Conservation (phyloP, 2,888 invertebrate genomes). For the Elysia crispata region DNA sequence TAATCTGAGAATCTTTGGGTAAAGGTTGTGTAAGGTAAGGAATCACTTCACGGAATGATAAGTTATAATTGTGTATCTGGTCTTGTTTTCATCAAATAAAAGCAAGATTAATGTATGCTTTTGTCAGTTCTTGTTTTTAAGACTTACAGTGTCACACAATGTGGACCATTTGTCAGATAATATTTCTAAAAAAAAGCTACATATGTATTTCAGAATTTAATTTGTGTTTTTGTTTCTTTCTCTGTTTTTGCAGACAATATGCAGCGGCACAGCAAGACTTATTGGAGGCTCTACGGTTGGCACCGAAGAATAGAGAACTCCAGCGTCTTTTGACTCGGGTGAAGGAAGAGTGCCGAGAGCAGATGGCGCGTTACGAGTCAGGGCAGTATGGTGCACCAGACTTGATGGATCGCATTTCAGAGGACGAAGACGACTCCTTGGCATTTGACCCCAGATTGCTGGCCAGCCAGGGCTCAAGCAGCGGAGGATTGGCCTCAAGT, state of each 20-base stretch:
- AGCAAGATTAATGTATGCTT: too few species aligned
- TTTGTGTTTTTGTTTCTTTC: too few species aligned
- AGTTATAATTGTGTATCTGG: too few species aligned
- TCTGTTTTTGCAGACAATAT: slow-evolving; percentile 62
- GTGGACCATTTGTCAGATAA: too few species aligned
- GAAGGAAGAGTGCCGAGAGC: slow-evolving; percentile 82
- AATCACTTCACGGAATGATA: too few species aligned
- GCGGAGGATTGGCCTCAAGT: slow-evolving; percentile 14
- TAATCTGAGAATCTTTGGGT: too few species aligned
- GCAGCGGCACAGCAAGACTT: slow-evolving; percentile 87
- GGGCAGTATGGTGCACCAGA: slow-evolving; percentile 33
- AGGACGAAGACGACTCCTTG: slow-evolving; percentile 55
- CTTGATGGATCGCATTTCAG: slow-evolving; percentile 55
- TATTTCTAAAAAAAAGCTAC: too few species aligned
- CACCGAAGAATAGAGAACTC: slow-evolving; percentile 85
- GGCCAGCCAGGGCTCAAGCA: slow-evolving; percentile 48
- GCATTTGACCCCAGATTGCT: slow-evolving; percentile 47
- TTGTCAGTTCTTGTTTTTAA: too few species aligned
- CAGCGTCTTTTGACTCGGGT: slow-evolving; percentile 86
- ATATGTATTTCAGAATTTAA: too few species aligned
- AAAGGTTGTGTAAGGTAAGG: too few species aligned
- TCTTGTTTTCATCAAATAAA: too few species aligned
- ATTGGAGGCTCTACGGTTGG: slow-evolving; percentile 86
- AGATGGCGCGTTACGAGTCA: slow-evolving; percentile 57
- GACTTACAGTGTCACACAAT: too few species aligned